Percentiles rank a stretch among this genome's conserved stretches.
These are phyloP conservation scores for Pherbina coryleti DNA, from an alignment of 2,888 invertebrate species.

Conservation along the genomic window DNA sequence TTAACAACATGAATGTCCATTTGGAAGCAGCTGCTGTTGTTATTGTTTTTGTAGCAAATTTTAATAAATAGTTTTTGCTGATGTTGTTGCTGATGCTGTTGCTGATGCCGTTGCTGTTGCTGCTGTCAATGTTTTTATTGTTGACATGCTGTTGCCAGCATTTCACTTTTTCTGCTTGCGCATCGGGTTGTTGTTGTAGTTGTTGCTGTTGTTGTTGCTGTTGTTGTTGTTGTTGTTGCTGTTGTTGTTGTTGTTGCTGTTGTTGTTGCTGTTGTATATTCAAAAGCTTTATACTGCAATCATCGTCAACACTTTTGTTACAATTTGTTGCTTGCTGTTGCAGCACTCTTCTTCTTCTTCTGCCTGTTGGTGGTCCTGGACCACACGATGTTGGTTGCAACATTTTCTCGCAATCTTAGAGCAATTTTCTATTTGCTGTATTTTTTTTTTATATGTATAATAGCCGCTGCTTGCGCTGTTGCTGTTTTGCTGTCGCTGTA, in stretches of 20 bases:
- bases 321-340: slow-evolving; percentile 17
- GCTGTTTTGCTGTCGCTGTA: slow-evolving; percentile 12
- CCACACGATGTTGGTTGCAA: slow-evolving; percentile 69
- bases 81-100: slow-evolving; percentile 45
- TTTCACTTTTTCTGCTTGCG: slow-evolving; percentile 33
- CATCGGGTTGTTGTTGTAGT: neutral
- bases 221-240: neutral
- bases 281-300: slow-evolving; percentile 14
- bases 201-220: neutral
- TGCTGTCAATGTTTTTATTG: slow-evolving; percentile 1
- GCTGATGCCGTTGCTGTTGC: slow-evolving; percentile 12
- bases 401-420: slow-evolving; percentile 57
- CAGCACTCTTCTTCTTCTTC: slow-evolving; percentile 16
- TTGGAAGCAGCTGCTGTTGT: slow-evolving; percentile 56
- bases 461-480: slow-evolving; percentile 5
- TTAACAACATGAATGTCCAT: slow-evolving; percentile 66
- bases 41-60: slow-evolving; percentile 30
- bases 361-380: slow-evolving; percentile 59
- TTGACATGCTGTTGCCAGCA: slow-evolving; percentile 34
- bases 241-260: neutral
- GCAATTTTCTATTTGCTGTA: slow-evolving; percentile 23
- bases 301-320: slow-evolving; percentile 22
- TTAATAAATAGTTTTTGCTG: slow-evolving; percentile 17
- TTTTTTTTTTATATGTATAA: slow-evolving; percentile 1
- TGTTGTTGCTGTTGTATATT: slow-evolving; percentile 8